Conservation (phyloP, 2,797 vertebrate genomes). For the Neosilurus mollespiculum region DNA sequence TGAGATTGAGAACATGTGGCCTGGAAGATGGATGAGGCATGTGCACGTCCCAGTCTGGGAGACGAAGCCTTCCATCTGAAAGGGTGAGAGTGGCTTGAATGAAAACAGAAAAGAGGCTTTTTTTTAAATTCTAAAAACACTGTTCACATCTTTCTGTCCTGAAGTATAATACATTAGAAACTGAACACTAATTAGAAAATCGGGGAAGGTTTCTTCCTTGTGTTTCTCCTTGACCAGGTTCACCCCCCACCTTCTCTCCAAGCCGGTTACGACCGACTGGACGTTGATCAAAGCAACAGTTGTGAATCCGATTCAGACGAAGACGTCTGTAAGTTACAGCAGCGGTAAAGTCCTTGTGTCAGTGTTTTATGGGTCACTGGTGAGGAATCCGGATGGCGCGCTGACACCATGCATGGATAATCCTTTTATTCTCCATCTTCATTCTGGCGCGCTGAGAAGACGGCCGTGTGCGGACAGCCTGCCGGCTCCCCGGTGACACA, state of each 20-base stretch:
- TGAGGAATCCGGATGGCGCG: conserved; percentile 24
- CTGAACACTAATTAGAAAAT: conserved; percentile 3
- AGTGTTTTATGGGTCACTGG: conserved; percentile 30
- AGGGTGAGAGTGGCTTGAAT: conserved; percentile 5
- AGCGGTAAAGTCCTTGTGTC: conserved; percentile 21
- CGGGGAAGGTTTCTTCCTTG: too few relatives aligned
- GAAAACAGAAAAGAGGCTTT: conserved; percentile 19
- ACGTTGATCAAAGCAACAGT: conserved; percentile 27
- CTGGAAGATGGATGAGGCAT: conserved; percentile 63
- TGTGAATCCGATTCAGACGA: conserved; percentile 22
- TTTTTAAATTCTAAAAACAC: not conserved
- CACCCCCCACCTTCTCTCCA: not conserved
- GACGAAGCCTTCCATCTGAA: conserved; percentile 49
- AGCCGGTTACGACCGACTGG: conserved; percentile 9
- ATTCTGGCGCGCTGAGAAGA: conserved; percentile 25
- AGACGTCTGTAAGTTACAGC: conserved; percentile 9
- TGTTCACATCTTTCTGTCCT: conserved; percentile 15
- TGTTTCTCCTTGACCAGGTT: not conserved
- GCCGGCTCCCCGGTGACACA: conserved; percentile 18
- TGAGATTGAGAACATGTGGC: conserved; percentile 73
- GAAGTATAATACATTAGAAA: not conserved
- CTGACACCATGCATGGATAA: conserved; percentile 35
- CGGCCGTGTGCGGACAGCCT: not conserved
- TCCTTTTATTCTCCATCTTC: conserved; percentile 35
- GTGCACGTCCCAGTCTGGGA: conserved; percentile 26